Evolutionary conservation across 2,113 vertebrate genomes (phyloP), one percentile per base, ranked within the genome.

Genomic region (Perca flavescens): DNA sequence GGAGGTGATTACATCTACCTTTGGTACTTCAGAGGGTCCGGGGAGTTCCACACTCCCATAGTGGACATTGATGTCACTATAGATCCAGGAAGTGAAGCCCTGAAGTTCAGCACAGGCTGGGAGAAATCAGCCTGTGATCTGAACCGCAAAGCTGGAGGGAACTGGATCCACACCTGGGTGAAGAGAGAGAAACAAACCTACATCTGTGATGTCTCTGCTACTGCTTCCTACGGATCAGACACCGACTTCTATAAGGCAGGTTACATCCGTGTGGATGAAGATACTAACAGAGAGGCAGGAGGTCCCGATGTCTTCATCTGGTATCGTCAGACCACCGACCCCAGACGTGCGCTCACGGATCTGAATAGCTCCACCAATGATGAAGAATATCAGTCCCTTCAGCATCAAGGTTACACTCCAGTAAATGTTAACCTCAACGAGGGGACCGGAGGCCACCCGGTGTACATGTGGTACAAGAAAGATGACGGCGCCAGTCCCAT

Each of bases 161-260:
- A 17, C 17, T 19, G 13, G 61, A 34, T 74, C 64, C 15, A 58
- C 7, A 6, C 36, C 43, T 77, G 63, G 63, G 19, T 77, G 75
- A 77, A 77, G 54, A 68, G 54, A 68, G 54, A 22, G 43, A 31
- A 13, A 6, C 64, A n/a, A 34, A 69, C 72, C 13, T 69, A 82
- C 72, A 63, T 82, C 64, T 75, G 64, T 19, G 69, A 72, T 6
- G 17, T 82, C 80, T 16, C 3, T 34, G 72, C 64, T 22, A 69
- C 25, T 5, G 14, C 25, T 17, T 22, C 9, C 19, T 56, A 2
- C 5, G 36, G 2, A 28, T 14, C 14, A 47, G 72, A 75, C 14
- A 0, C 0, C 0, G 0, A 22, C 1, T 1, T 6, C 5, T 75
- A 62, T 5, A 0, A 12, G 0, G 0, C 8, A 0, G 47, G 64